Base-by-base conservation (phyloP, 2,888 invertebrate species). In the Cerceris rybyensis region DNA sequence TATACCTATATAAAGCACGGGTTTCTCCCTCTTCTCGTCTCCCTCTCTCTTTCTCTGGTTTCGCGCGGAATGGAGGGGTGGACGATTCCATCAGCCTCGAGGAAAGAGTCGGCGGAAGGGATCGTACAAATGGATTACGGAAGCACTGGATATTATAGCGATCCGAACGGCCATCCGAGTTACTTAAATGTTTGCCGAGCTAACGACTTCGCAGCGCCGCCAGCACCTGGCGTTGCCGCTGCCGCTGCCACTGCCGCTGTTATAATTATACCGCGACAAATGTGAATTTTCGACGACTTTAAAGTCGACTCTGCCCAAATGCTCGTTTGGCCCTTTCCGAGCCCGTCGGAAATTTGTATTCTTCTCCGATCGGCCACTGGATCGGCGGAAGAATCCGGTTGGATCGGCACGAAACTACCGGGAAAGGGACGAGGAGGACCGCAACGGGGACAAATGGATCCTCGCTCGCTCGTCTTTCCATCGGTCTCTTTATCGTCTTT, bases 141-240 rank as follows among this genome's bases (percentile, higher is more conserved):
- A 88, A 89, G 85, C 85, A 80, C 67, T 82, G 88, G 87, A 88
- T 86, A 88, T 88, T 88, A 89, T 83, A 87, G 80, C 87, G 85
- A 89, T 88, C 86, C 83, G 73, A 79, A 83, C 78, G 84, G 77
- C 80, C 81, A 74, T 85, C 83, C 71, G 86, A 87, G 85, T 85
- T 84, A 83, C 85, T 83, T 81, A 81, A 88, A 83, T 88, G 90
- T 90, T 90, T 90, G 88, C 86, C 84, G 72, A 89, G 88, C 86
- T 90, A 91, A 91, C 89, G 90, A 91, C 89, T 88, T 83, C 81
- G 71, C 80, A 85, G 28, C 28, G 28, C 28, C 17, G 42, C 50
- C 66, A 63, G 54, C 80, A 86, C 91, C 91, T 91, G 91, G 90
- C 91, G 90, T 84, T 87, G 89, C 91, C 28, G 90, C 86, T 87